Evolutionary conservation across 2,797 vertebrate genomes (phyloP).

Genomic region (Alfaro cultratus): DNA sequence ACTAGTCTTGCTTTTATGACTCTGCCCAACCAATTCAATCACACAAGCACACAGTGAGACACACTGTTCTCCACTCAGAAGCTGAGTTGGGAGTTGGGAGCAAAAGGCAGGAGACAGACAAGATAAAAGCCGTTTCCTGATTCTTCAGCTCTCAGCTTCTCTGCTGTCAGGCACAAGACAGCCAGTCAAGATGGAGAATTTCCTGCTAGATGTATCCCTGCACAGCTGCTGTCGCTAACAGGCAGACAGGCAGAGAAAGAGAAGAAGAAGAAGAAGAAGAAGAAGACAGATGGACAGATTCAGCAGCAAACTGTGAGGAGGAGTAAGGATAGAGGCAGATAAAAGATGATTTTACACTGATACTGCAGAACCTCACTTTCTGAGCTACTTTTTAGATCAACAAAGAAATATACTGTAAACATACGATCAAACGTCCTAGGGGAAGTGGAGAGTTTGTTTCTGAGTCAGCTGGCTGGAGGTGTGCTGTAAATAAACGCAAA

Average conservation of each 20-base stretch:
- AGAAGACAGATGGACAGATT: conserved; percentile 47
- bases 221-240: conserved; percentile 74
- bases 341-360: conserved; percentile 23
- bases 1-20: conserved; percentile 69
- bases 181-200: conserved; percentile 74
- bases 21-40: conserved; percentile 4
- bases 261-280: conserved; percentile 33
- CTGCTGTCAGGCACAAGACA: conserved; percentile 77
- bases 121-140: conserved; percentile 81
- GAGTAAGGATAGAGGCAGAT: conserved; percentile 20
- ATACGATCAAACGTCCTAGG: conserved; percentile 29
- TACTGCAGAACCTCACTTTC: conserved; percentile 20
- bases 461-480: conserved; percentile 27
- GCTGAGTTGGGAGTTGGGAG: conserved; percentile 75
- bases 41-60: conserved; percentile 6
- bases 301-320: conserved; percentile 34
- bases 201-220: conserved; percentile 67
- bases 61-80: conserved; percentile 57
- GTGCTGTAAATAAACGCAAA: conserved; percentile 2
- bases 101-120: conserved; percentile 79
- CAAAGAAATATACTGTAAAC: conserved; percentile 3
- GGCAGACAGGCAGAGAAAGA: conserved; percentile 54
- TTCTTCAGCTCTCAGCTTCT: conserved; percentile 74
- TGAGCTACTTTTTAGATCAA: conserved; percentile 9
- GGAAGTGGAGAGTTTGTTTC: conserved; percentile 25